phyloP scores from a whole-genome alignment of 2,888 invertebrate species.

The Alcis repandata region DNA sequence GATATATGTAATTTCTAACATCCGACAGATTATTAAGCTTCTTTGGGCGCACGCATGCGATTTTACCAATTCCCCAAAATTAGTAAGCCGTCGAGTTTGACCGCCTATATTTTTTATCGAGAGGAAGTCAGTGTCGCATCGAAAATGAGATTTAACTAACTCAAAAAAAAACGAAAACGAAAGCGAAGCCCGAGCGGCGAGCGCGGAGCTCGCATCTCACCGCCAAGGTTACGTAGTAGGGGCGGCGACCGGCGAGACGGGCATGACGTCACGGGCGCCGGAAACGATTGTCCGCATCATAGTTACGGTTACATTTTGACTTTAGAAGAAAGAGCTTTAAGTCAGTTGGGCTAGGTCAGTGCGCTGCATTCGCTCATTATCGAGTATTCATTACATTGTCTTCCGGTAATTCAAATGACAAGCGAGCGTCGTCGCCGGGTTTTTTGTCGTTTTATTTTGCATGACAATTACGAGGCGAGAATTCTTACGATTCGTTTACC shows the following conservation, averaged over 20 bases:
- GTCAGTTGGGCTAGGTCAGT: constrained; percentile 81
- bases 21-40: constrained; percentile 69
- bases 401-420: constrained; percentile 17
- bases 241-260: constrained; percentile 81
- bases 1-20: constrained; percentile 78
- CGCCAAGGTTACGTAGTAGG: constrained; percentile 80
- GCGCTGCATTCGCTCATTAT: constrained; percentile 49
- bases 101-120: constrained; percentile 11
- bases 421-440: constrained; percentile 9
- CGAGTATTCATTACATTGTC: constrained; percentile 11
- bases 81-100: constrained; percentile 1
- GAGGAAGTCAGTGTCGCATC: constrained; percentile 44
- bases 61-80: constrained; percentile 41
- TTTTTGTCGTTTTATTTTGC: constrained; percentile 28
- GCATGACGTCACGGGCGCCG: constrained; percentile 85
- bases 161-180: constrained; percentile 76
- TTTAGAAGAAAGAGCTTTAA: constrained; percentile 83
- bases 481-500: constrained; percentile 28
- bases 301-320: constrained; percentile 85
- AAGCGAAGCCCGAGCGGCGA: constrained; percentile 57
- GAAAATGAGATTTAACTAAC: constrained; percentile 55
- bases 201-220: constrained; percentile 51
- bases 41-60: constrained; percentile 56
- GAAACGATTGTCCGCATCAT: constrained; percentile 83
- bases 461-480: constrained; percentile 30